phyloP scores from a whole-genome alignment of 2,888 invertebrate species.

The Rotaria macrura region DNA sequence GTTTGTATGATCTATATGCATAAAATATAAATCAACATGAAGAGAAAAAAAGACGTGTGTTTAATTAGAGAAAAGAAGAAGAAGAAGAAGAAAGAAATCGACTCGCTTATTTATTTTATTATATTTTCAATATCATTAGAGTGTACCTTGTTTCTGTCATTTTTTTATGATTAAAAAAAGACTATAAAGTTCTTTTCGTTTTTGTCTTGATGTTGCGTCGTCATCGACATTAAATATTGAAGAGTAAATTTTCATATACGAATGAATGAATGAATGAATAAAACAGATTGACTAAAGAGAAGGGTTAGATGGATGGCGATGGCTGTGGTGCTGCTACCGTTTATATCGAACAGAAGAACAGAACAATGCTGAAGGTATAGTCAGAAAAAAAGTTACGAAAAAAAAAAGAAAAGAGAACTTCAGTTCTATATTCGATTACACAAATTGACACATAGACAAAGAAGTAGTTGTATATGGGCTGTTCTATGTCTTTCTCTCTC shows the following conservation, averaged over 20 bases:
- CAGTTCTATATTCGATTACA: neutral
- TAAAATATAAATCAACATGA: no score
- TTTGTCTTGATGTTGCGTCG: constrained; percentile 1
- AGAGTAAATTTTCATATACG: constrained; percentile 8
- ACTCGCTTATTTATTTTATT: no score
- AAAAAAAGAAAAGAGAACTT: neutral
- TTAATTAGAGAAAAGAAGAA: neutral
- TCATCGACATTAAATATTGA: neutral
- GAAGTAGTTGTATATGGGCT: neutral
- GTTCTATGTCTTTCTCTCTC: neutral
- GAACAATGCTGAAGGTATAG: neutral
- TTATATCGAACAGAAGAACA: constrained; percentile 1
- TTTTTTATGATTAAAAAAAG: neutral
- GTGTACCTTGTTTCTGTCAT: neutral
- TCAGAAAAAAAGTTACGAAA: neutral
- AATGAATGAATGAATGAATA: neutral
- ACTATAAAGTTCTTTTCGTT: neutral
- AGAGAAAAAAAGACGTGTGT: no score
- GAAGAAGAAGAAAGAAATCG: neutral
- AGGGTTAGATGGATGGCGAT: neutral
- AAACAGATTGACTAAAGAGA: neutral
- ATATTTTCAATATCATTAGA: neutral
- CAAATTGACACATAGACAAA: constrained; percentile 12
- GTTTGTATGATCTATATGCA: neutral
- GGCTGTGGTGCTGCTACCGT: neutral